Base-by-base conservation (phyloP, 2,797 vertebrate genomes). In the Falco rusticolus region DNA sequence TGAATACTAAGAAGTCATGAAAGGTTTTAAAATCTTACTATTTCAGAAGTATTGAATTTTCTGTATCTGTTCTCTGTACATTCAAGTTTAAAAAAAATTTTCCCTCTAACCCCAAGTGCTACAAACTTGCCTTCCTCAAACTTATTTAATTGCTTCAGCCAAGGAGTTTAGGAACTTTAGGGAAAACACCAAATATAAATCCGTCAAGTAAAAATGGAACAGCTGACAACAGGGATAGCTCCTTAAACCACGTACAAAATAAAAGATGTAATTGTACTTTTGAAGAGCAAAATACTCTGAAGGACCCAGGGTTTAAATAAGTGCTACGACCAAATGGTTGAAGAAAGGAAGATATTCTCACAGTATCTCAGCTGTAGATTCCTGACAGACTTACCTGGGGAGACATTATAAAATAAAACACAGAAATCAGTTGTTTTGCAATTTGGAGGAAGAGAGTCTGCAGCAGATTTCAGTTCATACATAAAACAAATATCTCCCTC, bases 221-320 rank as follows among this genome's bases (percentile, higher is more conserved):
- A 91, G 39, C 76, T 93, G 87, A 90, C 85, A 91, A 59, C n/a
- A 84, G 18, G 16, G 59, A 63, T 90, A 87, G 31, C n/a, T 94
- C 59, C 69, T 84, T 71, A 84, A 84, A 79, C 33, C 6, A 28
- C 13, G 20, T 79, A 77, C 37, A 63, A 16, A 63, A 16, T 74
- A 43, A 64, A 94, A 74, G 28, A 91, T 79, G 66, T 82, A 50
- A 70, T 28, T 86, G 59, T 76, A 79, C 11, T 1, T 91, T 91
- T 79, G 69, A 89, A 94, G 37, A 93, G 29, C 22, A 78, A 93
- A 94, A 94, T 75, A 92, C 77, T 87, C 85, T 69, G 54, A 88
- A 93, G 89, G 85, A 59, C 11, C 86, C 34, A 29, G 13, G 5
- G 17, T 93, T 91, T 78, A 72, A 91, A 54, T 68, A 96, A 93